Base-by-base conservation (phyloP, 2,797 vertebrate genomes). In the Pseudocheirus occidentalis region DNA sequence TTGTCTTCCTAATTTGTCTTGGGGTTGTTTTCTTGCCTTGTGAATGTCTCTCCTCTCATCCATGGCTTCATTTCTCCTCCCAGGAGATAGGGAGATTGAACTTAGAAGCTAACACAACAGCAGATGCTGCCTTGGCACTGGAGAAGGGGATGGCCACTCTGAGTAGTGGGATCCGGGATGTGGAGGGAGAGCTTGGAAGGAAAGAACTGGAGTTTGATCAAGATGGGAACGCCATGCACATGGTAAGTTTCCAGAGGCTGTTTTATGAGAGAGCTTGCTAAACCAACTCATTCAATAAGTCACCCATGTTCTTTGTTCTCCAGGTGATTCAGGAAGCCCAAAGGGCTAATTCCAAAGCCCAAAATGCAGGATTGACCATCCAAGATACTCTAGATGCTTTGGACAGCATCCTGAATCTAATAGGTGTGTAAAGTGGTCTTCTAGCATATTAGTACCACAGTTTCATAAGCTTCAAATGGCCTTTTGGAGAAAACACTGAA, bases 261-360 rank as follows among this genome's bases (percentile, higher is more conserved):
- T 50, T 54, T 87, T 59, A 3, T 0, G 0, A 34, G 52, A 53
- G 55, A 46, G 4, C 40, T 24, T 91, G 91, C 87, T 54, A 91
- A 50, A 55, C 40, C 57, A 1, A 14, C 90, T 87, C 2, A 0
- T 11, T 31, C 46, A 55, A 96, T 89, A 95, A 55, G 29, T 59
- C 31, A 58, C 81, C 62, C 92, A 28, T 62, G 2, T 55, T 81
- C 98, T 89, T 58, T 56, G 81, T 96, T 93, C 94, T 92, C 93
- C 97, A 99, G 99, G 98, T 98, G 12, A 97, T 98, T 7, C 91
- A 53, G 1, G 98, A 97, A 87, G 99, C 99, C 3, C 96, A 98
- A 12, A 98, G 52, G 11, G 99, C 98, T 21, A 97, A 98, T 0
- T 40, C 55, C 46, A 98, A 98, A 12, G 99, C 99, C 94, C 97